These are phyloP conservation scores for Clytia hemisphaerica DNA, from an alignment of 30 jellyfish, hydroid and myxozoan species.

Conservation along the genomic window DNA sequence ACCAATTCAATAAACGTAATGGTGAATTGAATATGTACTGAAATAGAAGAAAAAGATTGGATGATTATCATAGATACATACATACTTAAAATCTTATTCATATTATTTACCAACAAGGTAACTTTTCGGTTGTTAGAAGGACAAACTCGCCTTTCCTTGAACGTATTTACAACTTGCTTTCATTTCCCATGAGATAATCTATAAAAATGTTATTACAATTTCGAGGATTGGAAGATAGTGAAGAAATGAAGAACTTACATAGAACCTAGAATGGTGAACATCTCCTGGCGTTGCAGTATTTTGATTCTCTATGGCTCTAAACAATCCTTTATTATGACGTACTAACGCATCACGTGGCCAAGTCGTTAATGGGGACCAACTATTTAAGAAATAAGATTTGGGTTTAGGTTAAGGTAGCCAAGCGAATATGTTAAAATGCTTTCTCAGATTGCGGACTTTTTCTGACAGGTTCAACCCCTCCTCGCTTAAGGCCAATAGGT, in stretches of 20 bases:
- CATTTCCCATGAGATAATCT: too few species aligned
- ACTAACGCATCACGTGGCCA: constrained; percentile 97
- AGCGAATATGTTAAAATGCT: not conserved
- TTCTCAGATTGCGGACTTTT: not conserved
- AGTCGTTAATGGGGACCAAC: constrained; percentile 89
- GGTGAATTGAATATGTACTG: constrained; percentile 86
- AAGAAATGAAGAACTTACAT: constrained; percentile 82
- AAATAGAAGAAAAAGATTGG: constrained; percentile 1
- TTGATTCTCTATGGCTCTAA: constrained; percentile 80
- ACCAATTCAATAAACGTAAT: constrained; percentile 69
- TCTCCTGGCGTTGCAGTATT: constrained; percentile 96
- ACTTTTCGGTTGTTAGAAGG: too few species aligned
- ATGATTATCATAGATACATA: too few species aligned
- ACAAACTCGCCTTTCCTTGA: too few species aligned
- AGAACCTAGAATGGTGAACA: constrained; percentile 81
- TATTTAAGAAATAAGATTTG: not conserved
- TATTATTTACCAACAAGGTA: too few species aligned
- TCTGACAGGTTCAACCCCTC: not conserved
- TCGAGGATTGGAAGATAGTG: too few species aligned
- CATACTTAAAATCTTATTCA: too few species aligned
- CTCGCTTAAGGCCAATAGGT: too few species aligned
- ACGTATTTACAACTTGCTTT: too few species aligned
- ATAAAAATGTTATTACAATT: too few species aligned
- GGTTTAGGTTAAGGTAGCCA: not conserved
- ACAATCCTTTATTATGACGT: constrained; percentile 59